These are phyloP conservation scores for Macrosiphum euphorbiae DNA, from an alignment of 2,888 invertebrate genomes.

Conservation along the genomic window DNA sequence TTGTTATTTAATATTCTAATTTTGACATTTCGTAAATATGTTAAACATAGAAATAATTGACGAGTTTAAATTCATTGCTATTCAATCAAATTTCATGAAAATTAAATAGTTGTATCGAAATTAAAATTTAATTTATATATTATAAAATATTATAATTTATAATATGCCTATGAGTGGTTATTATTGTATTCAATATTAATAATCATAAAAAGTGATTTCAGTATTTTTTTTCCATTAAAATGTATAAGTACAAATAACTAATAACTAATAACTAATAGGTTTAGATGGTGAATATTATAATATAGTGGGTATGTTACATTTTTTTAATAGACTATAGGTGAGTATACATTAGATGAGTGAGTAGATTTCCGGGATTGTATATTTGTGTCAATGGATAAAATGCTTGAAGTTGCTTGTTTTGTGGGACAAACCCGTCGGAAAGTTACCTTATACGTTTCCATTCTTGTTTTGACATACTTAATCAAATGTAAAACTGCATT, in stretches of 20 bases:
- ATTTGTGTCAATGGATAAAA: slow-evolving; percentile 37
- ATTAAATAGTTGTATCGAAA: not conserved
- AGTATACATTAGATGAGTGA: not conserved
- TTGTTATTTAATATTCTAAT: not conserved
- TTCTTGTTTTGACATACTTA: slow-evolving; percentile 50
- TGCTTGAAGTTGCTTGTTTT: not conserved
- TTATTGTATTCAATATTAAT: not conserved
- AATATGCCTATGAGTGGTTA: not conserved
- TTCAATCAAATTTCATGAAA: not conserved
- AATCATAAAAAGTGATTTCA: not conserved
- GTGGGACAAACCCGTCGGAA: slow-evolving; percentile 42
- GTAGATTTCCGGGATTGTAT: not conserved
- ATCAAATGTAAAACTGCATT: slow-evolving; percentile 15
- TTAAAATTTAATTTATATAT: not conserved
- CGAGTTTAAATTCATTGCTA: not conserved
- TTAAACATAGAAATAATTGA: not conserved
- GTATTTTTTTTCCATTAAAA: not conserved
- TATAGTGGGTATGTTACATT: not conserved
- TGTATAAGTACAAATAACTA: not conserved
- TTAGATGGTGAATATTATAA: not conserved
- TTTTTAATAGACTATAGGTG: not conserved
- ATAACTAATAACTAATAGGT: not conserved
- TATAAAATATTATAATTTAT: not conserved
- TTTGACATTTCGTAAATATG: not conserved
- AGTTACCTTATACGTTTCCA: slow-evolving; percentile 35